Evolutionary conservation across 2,797 vertebrate genomes (phyloP), one percentile per base, ranked within the genome.

Genomic region (Falco cherrug): DNA sequence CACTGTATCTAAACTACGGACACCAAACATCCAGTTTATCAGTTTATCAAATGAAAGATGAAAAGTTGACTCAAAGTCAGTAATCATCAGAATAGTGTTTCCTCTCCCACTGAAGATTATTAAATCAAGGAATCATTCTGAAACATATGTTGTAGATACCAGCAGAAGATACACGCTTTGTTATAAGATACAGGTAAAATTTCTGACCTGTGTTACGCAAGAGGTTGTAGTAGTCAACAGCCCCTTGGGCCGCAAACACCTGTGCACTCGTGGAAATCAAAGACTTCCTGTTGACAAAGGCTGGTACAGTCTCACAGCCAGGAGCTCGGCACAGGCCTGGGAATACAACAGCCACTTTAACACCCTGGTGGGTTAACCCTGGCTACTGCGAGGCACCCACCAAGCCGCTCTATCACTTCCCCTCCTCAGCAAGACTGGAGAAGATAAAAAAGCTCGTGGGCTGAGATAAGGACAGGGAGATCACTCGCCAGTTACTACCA

Each of bases 341-440:
- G 43, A 84, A 73, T 25, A 63, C 3, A 10, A 17, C 33, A 65
- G 6, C 3, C 24, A 9, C 19, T 90, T 83, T 73, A 87, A 70
- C 45, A 87, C 13, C 53, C 39, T 33, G 10, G 16, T 45, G 13
- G 21, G 31, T 73, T 73, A 73, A 80, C 33, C 41, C n/a, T 60
- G 54, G 4, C 35, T 80, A 22, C 33, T 75, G 19, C 5, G 20
- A 67, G 45, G 14, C 60, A 35, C 33, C 85, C 24, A 85, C 22
- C 12, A 77, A 87, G 17, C 17, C 5, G 3, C 54, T 79, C 60
- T 57, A 26, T 61, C n/a, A 45, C 5, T 65, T 15, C 47, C 6
- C 1, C 6, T 56, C 68, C 24, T 76, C 35, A 76, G 37, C 11
- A 63, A 45, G 28, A 54, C 0, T 0, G 9, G 22, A 11, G 22